These are phyloP conservation scores for Gymnogyps californianus DNA, from an alignment of 2,113 vertebrate genomes.

Conservation along the genomic window DNA sequence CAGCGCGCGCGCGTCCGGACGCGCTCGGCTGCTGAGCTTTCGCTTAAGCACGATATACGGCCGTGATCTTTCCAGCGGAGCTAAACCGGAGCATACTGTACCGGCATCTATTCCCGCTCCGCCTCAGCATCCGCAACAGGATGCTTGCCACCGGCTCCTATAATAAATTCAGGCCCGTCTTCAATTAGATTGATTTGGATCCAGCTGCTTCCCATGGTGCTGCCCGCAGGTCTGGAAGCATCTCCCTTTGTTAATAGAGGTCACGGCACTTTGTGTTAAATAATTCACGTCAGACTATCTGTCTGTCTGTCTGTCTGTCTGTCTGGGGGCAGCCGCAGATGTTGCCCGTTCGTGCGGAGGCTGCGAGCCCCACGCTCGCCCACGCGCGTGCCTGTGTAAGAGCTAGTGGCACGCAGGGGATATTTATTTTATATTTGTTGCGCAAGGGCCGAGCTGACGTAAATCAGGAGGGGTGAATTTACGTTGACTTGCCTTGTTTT, in stretches of 20 bases:
- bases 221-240: conserved; percentile 77
- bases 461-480: background rate
- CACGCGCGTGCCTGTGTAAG: background rate
- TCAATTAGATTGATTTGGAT: conserved; percentile 67
- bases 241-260: conserved; percentile 80
- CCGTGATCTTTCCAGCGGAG: conserved; percentile 63
- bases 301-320: conserved; percentile 69
- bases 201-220: conserved; percentile 79
- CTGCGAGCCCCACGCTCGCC: background rate
- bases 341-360: conserved; percentile 62
- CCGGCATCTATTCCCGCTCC: conserved; percentile 57
- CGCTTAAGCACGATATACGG: conserved; percentile 56
- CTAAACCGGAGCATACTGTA: conserved; percentile 51
- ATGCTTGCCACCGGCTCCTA: conserved; percentile 32
- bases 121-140: conserved; percentile 65
- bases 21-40: background rate
- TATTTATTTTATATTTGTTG: background rate
- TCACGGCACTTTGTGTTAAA: conserved; percentile 84
- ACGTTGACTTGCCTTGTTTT: rapidly evolving
- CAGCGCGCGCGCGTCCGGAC: rapidly evolving
- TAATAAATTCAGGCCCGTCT: conserved; percentile 76
- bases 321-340: conserved; percentile 82
- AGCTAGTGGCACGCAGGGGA: background rate
- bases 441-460: background rate
- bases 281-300: conserved; percentile 84